phyloP scores from a whole-genome alignment of 2,888 invertebrate genomes.

The Halictus quadricinctus region DNA sequence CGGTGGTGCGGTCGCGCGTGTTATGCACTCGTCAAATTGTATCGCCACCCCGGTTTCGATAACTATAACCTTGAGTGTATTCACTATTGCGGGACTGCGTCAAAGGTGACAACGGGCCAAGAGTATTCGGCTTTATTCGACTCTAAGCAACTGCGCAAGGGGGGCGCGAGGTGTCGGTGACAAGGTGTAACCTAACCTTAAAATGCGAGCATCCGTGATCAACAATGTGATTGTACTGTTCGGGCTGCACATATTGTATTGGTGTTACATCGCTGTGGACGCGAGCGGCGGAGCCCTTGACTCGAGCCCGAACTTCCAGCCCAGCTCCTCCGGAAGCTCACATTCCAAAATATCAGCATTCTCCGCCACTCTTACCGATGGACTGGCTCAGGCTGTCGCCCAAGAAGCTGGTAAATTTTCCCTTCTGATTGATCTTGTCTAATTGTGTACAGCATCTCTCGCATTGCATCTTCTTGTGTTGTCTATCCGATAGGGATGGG shows the following conservation, averaged over 20 bases:
- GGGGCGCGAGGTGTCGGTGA: conserved; percentile 70
- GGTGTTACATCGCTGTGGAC: conserved; percentile 71
- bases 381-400: conserved; percentile 85
- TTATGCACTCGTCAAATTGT: conserved; percentile 60
- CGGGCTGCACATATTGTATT: conserved; percentile 73
- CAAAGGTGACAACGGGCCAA: conserved; percentile 62
- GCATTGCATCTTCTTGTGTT: not conserved
- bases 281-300: conserved; percentile 81
- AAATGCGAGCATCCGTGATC: conserved; percentile 78
- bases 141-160: conserved; percentile 60
- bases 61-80: conserved; percentile 69
- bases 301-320: conserved; percentile 71
- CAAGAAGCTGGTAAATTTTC: conserved; percentile 84
- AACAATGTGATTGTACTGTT: conserved; percentile 77
- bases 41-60: conserved; percentile 59
- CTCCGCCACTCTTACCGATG: conserved; percentile 83
- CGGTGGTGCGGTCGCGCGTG: conserved; percentile 65
- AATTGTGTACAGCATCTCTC: not conserved
- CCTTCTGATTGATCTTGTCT: not conserved
- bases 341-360: conserved; percentile 75
- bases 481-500: not conserved
- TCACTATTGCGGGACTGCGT: conserved; percentile 57
- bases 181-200: conserved; percentile 77
- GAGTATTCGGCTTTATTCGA: conserved; percentile 45
- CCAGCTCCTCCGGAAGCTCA: conserved; percentile 66